Conservation (phyloP, 2,113 vertebrate genomes). For the Hyperopisus bebe region DNA sequence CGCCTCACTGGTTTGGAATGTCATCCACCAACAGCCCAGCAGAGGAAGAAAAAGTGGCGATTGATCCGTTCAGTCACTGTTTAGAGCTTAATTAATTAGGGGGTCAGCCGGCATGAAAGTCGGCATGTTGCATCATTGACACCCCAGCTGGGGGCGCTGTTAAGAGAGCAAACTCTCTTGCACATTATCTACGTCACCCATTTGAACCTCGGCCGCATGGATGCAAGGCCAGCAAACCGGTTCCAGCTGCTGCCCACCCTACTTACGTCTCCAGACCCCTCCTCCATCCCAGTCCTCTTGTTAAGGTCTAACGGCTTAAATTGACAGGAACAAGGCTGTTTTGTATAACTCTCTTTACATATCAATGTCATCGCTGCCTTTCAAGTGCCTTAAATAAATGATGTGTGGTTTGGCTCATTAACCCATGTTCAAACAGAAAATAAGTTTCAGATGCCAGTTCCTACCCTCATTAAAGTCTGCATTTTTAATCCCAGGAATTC, state of each 20-base stretch:
- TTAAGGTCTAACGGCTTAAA: neutral
- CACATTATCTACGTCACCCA: neutral
- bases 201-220: neutral
- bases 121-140: neutral
- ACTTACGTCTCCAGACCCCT: neutral
- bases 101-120: neutral
- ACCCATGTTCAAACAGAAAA: constrained; percentile 16
- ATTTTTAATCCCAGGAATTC: constrained; percentile 5
- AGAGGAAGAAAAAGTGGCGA: neutral
- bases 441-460: constrained; percentile 7
- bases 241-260: neutral
- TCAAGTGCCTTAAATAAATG: constrained; percentile 12
- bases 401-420: constrained; percentile 19
- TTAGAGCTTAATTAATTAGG: neutral
- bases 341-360: neutral
- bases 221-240: neutral
- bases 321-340: neutral
- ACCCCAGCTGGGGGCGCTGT: neutral
- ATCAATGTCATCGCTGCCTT: neutral
- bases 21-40: neutral
- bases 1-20: neutral
- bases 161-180: neutral
- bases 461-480: neutral
- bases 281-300: neutral
- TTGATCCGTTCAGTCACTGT: neutral